A percentile compares a stretch with the other conserved stretches of the same genome.
phyloP scores from a whole-genome alignment of 2,113 vertebrate genomes.

The Crotalus horridus region DNA sequence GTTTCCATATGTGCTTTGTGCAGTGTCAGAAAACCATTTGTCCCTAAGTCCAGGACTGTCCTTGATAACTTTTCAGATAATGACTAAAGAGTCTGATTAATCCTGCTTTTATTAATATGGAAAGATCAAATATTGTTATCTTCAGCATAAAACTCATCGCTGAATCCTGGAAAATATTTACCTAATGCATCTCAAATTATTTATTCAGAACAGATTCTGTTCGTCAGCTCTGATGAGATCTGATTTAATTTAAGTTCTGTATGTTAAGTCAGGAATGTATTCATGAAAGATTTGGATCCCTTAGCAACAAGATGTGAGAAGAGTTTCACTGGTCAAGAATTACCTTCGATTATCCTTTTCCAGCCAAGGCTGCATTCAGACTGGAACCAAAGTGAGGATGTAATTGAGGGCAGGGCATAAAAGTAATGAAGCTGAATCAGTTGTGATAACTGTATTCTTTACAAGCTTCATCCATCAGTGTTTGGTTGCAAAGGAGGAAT shows the following conservation, averaged over 20 bases:
- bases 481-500: not conserved
- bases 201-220: not conserved
- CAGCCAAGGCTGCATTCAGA: not conserved
- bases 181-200: not conserved
- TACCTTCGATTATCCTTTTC: not conserved
- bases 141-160: not conserved
- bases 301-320: not conserved
- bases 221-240: not conserved
- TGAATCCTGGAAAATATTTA: not conserved
- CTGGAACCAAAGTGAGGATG: not conserved
- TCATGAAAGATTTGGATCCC: not conserved
- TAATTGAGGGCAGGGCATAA: not conserved
- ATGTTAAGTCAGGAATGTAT: not conserved
- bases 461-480: not conserved
- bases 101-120: not conserved
- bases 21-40: not conserved
- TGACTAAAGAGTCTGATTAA: not conserved
- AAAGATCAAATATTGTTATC: not conserved
- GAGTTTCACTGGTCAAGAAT: not conserved
- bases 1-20: not conserved
- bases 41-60: not conserved
- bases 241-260: not conserved
- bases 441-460: not conserved
- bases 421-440: not conserved
- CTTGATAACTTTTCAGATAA: not conserved